These are phyloP conservation scores for Sinotaia quadrata DNA, from an alignment of 2,888 invertebrate genomes.

Conservation along the genomic window DNA sequence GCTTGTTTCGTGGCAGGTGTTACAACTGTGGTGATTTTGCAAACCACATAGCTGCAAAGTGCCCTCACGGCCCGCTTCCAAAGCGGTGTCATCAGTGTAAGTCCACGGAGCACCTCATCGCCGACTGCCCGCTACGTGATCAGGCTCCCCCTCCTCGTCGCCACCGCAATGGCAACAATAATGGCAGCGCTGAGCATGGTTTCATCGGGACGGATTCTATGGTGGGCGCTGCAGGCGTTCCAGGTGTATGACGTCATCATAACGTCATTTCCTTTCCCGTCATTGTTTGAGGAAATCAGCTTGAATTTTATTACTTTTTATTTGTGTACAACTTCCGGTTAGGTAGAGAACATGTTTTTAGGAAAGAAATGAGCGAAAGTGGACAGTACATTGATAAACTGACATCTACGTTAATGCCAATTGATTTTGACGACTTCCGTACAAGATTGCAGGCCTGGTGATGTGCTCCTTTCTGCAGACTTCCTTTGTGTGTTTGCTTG, in stretches of 20 bases:
- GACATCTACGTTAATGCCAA: too few species aligned
- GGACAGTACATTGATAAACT: neutral
- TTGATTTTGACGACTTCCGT: too few species aligned
- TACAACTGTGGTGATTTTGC: slow-evolving; percentile 95
- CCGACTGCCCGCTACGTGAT: slow-evolving; percentile 82
- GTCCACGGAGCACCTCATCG: slow-evolving; percentile 89
- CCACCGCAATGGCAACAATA: slow-evolving; percentile 35
- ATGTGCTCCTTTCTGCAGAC: too few species aligned
- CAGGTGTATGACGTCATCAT: slow-evolving; percentile 32
- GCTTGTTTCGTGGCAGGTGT: slow-evolving; percentile 78
- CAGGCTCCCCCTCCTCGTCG: slow-evolving; percentile 40
- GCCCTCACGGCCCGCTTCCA: slow-evolving; percentile 88
- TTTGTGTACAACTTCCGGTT: too few species aligned
- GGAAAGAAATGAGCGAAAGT: neutral
- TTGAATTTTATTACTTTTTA: too few species aligned
- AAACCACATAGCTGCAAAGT: slow-evolving; percentile 92
- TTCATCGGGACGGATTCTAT: slow-evolving; percentile 27
- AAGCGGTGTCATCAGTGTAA: slow-evolving; percentile 93
- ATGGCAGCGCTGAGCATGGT: slow-evolving; percentile 36
- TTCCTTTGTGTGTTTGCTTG: too few species aligned
- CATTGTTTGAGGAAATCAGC: too few species aligned
- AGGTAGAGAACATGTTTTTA: neutral
- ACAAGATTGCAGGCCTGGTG: too few species aligned
- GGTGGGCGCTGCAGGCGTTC: slow-evolving; percentile 20
- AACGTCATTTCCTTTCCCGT: slow-evolving; percentile 5